These are phyloP conservation scores for Lethocerus indicus DNA, from an alignment of 1,140 invertebrate genomes.

Conservation along the genomic window DNA sequence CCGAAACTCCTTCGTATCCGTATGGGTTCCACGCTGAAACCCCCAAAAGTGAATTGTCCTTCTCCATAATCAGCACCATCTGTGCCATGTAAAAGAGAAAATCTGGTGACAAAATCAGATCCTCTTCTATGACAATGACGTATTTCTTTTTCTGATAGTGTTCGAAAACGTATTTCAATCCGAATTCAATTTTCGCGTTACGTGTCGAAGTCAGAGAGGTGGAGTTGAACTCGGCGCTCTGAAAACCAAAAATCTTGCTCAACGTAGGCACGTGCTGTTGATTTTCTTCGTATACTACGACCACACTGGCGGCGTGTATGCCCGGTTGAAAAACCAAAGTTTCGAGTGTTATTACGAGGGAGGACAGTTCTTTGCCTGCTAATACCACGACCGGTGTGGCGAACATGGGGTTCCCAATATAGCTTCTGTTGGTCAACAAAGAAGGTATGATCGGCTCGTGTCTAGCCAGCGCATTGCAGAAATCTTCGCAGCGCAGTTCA, in stretches of 20 bases:
- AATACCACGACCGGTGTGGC: constrained; percentile 29
- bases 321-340: constrained; percentile 32
- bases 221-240: constrained; percentile 1
- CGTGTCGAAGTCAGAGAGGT: constrained; percentile 19
- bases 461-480: constrained; percentile 27
- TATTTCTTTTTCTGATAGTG: constrained; percentile 22
- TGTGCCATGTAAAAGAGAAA: constrained; percentile 30
- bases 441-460: constrained; percentile 28
- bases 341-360: constrained; percentile 28
- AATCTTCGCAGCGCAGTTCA: constrained; percentile 27
- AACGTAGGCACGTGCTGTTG: constrained; percentile 19
- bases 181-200: constrained; percentile 22
- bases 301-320: constrained; percentile 23
- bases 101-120: constrained; percentile 29
- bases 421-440: constrained; percentile 24
- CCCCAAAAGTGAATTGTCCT: constrained; percentile 25
- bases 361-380: constrained; percentile 24
- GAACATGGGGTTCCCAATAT: constrained; percentile 27
- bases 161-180: constrained; percentile 19
- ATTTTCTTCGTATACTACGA: constrained; percentile 19
- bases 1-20: constrained; percentile 19
- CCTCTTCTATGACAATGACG: constrained; percentile 30
- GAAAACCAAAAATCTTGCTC: constrained; percentile 10
- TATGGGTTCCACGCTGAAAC: constrained; percentile 32
- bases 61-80: constrained; percentile 22